Percentiles rank a stretch among this genome's conserved stretches.
phyloP scores from a whole-genome alignment of 1,140 invertebrate species.

The Achroia grisella region DNA sequence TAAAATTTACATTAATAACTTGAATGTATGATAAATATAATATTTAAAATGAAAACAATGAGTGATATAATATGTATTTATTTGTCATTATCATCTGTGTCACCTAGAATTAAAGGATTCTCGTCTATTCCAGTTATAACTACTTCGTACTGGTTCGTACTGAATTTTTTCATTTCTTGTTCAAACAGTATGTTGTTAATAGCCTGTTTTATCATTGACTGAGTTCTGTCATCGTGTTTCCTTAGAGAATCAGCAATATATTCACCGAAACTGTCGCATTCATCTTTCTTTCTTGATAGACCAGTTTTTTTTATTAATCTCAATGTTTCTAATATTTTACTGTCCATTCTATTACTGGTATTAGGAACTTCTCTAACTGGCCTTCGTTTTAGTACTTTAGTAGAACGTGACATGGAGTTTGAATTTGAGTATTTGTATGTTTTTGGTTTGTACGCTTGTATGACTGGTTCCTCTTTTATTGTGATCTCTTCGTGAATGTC shows the following conservation, averaged over 20 bases:
- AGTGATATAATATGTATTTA: not conserved
- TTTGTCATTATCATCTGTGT: slow-evolving; percentile 12
- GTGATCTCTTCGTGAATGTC: slow-evolving; percentile 20
- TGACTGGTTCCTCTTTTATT: slow-evolving; percentile 36
- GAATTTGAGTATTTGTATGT: not conserved
- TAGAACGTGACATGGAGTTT: too few species aligned
- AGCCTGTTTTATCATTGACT: slow-evolving; percentile 62
- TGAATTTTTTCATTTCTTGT: slow-evolving; percentile 63
- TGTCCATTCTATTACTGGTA: slow-evolving; percentile 11
- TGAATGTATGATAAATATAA: too few species aligned
- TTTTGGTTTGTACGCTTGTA: not conserved
- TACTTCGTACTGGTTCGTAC: slow-evolving; percentile 27
- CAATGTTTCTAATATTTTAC: slow-evolving; percentile 25
- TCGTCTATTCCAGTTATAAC: slow-evolving; percentile 32
- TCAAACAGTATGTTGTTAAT: slow-evolving; percentile 67
- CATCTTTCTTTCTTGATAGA: slow-evolving; percentile 47
- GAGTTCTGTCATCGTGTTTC: slow-evolving; percentile 58
- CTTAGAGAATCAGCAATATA: slow-evolving; percentile 58
- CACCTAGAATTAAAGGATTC: slow-evolving; percentile 44
- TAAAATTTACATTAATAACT: too few species aligned
- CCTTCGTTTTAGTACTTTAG: slow-evolving; percentile 2
- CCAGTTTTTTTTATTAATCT: slow-evolving; percentile 28
- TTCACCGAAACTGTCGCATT: slow-evolving; percentile 59
- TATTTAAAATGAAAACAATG: not conserved
- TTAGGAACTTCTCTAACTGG: slow-evolving; percentile 17